Conservation (phyloP, 2,888 invertebrate species). For the Chalcosyrphus nemorum region DNA sequence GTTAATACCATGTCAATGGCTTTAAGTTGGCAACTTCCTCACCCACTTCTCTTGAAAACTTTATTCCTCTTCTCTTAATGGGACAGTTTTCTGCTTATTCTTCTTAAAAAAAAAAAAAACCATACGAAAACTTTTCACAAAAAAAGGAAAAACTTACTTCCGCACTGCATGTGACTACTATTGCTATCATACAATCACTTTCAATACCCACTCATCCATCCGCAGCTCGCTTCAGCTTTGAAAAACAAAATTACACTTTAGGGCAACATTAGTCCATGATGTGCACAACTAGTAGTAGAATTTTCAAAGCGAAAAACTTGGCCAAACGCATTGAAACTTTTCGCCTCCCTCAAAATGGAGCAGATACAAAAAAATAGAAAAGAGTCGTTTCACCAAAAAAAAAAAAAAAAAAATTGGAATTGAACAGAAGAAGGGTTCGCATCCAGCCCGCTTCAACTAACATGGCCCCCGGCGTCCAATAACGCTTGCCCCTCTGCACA, state of each 20-base stretch:
- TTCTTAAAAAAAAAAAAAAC: not conserved
- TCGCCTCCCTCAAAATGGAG: not conserved
- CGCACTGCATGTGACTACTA: not conserved
- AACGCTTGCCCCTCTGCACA: slow-evolving; percentile 59
- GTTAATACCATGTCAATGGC: not conserved
- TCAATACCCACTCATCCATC: slow-evolving; percentile 10
- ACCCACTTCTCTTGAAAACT: not conserved
- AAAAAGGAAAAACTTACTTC: not conserved
- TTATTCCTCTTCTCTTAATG: not conserved
- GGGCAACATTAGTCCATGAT: slow-evolving; percentile 50
- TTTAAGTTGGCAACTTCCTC: not conserved
- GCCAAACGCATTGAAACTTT: slow-evolving; percentile 40
- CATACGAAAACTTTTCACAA: slow-evolving; percentile 1
- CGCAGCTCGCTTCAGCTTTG: not conserved
- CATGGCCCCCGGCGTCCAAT: slow-evolving; percentile 59
- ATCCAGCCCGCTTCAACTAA: slow-evolving; percentile 6
- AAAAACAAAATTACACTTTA: slow-evolving; percentile 29
- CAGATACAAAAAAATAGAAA: not conserved
- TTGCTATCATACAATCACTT: slow-evolving; percentile 4
- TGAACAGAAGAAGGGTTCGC: slow-evolving; percentile 28
- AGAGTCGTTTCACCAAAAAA: not conserved
- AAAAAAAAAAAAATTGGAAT: not conserved
- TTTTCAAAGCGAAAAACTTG: slow-evolving; percentile 19
- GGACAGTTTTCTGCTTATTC: slow-evolving; percentile 1
- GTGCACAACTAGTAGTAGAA: slow-evolving; percentile 30